Conservation (phyloP, 2,113 vertebrate genomes). For the Cichladusa arquata region DNA sequence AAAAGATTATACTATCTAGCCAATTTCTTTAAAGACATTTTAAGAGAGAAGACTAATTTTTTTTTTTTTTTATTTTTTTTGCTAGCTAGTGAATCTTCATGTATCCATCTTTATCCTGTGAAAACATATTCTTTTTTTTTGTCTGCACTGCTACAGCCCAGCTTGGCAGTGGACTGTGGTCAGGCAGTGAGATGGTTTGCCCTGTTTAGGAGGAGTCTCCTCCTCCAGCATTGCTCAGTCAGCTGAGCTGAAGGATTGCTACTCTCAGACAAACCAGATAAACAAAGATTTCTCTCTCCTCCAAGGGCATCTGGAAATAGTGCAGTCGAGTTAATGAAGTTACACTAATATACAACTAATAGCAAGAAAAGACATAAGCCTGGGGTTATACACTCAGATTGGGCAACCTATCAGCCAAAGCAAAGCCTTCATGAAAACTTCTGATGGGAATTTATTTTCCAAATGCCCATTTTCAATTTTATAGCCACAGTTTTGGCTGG, state of each 20-base stretch:
- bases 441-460: slow-evolving; percentile 4
- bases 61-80: not conserved
- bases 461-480: not conserved
- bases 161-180: not conserved
- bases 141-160: not conserved
- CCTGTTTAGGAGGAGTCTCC: not conserved
- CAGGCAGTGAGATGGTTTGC: not conserved
- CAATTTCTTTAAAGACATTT: not conserved
- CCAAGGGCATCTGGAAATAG: not conserved
- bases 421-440: slow-evolving; percentile 3
- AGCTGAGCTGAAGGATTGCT: not conserved
- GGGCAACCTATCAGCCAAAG: not conserved
- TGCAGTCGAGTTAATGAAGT: not conserved
- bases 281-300: not conserved
- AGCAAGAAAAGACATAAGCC: not conserved
- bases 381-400: not conserved
- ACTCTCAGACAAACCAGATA: not conserved
- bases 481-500: not conserved
- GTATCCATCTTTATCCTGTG: not conserved
- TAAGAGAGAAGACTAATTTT: not conserved
- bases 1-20: not conserved
- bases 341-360: not conserved
- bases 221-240: not conserved
- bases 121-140: not conserved
- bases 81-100: not conserved